Evolutionary conservation across 1,140 invertebrate species (phyloP).

Genomic region (Paraescarpia echinospica): DNA sequence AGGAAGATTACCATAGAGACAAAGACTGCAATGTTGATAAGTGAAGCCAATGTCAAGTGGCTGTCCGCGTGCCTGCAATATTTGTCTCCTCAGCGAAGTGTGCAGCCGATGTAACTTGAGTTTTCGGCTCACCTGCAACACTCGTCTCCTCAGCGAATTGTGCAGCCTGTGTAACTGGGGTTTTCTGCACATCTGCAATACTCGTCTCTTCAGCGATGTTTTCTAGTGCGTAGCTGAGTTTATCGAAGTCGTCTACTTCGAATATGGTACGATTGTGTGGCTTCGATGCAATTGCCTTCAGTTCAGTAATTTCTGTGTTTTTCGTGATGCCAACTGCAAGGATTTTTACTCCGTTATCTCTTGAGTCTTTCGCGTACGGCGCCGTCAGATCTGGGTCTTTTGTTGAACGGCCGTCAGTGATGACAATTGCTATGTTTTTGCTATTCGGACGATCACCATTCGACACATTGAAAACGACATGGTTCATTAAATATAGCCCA

Average conservation of each 20-base stretch:
- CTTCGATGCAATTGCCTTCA: conserved; percentile 30
- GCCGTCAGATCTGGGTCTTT: conserved; percentile 32
- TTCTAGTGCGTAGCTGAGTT: neutral
- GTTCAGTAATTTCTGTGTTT: conserved; percentile 30
- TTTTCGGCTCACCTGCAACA: too few species aligned
- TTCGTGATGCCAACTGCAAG: conserved; percentile 33
- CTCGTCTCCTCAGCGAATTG: too few species aligned
- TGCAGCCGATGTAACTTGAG: too few species aligned
- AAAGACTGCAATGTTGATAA: too few species aligned
- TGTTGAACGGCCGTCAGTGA: conserved; percentile 42
- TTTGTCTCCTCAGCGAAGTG: too few species aligned
- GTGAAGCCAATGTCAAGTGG: too few species aligned
- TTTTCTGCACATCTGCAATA: neutral
- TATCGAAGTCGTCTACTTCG: neutral
- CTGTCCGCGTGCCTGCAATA: too few species aligned
- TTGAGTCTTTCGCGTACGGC: conserved; percentile 16
- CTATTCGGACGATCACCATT: conserved; percentile 27
- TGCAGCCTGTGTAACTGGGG: too few species aligned
- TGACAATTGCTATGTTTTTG: conserved; percentile 33
- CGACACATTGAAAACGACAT: neutral
- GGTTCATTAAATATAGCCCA: neutral
- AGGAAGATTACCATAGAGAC: too few species aligned
- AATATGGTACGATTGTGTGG: neutral
- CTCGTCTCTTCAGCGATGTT: neutral
- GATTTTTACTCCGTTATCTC: conserved; percentile 11